These are phyloP conservation scores for Emys orbicularis DNA, from an alignment of 2,797 vertebrate genomes.

Conservation along the genomic window DNA sequence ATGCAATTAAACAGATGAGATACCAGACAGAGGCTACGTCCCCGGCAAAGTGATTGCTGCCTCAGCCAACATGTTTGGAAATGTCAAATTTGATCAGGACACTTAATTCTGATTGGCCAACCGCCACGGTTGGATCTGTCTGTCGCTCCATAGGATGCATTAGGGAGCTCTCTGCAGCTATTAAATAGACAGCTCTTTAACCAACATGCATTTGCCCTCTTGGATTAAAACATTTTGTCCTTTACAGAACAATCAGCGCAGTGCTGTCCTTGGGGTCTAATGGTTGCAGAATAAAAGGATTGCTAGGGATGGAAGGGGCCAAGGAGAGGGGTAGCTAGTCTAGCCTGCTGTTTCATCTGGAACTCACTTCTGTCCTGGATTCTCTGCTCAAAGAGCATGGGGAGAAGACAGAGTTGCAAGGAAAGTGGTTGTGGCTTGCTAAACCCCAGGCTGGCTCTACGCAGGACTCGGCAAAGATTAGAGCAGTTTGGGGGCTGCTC, in stretches of 20 bases:
- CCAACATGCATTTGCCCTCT: fast-evolving
- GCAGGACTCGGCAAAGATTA: not conserved
- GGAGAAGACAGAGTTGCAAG: not conserved
- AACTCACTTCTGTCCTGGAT: not conserved
- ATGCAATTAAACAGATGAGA: constrained; percentile 9
- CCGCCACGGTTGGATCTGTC: not conserved
- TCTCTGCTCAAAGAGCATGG: not conserved
- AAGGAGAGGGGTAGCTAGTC: not conserved
- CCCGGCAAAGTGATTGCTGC: constrained; percentile 11
- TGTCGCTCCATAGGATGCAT: not conserved
- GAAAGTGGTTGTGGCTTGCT: not conserved
- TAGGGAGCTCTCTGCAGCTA: not conserved
- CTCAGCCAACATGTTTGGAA: constrained; percentile 29
- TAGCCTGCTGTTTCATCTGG: not conserved
- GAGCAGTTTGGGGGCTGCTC: too few relatives aligned
- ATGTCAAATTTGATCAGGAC: not conserved
- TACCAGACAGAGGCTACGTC: constrained; percentile 26
- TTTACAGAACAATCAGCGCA: not conserved
- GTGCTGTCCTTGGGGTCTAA: not conserved
- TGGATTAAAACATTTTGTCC: not conserved
- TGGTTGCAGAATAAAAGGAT: too few relatives aligned
- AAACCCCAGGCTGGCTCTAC: not conserved
- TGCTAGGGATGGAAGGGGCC: not conserved
- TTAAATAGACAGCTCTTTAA: not conserved
- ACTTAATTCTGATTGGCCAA: not conserved